These are phyloP conservation scores for Teleogryllus occipitalis DNA, from an alignment of 1,140 invertebrate species.

Conservation along the genomic window DNA sequence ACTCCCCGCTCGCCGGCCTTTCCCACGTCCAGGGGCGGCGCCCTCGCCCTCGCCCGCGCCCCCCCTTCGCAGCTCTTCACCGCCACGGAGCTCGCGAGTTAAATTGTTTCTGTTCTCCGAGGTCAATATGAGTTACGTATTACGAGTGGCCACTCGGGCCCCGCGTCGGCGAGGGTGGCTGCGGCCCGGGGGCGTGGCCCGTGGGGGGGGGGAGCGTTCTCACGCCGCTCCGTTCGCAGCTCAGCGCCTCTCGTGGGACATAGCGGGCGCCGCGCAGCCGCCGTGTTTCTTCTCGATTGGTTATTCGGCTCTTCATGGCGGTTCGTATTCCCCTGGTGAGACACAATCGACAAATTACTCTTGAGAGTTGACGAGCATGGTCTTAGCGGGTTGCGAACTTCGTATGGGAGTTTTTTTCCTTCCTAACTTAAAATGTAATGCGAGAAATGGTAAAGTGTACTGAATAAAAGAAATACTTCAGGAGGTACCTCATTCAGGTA, in stretches of 20 bases:
- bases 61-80: not conserved
- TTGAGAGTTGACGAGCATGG: no score
- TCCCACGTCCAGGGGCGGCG: not conserved
- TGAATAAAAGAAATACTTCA: no score
- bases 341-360: no score
- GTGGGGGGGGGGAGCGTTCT: not conserved
- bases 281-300: not conserved
- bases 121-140: not conserved
- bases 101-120: not conserved
- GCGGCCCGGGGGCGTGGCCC: no score
- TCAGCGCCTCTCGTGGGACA: not conserved
- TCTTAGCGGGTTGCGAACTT: no score
- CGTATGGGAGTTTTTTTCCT: no score
- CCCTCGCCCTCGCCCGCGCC: not conserved
- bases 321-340: no score
- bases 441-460: no score
- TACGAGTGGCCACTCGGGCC: not conserved
- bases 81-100: not conserved
- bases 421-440: no score
- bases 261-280: not conserved
- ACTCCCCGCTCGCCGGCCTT: not conserved
- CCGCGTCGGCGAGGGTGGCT: no score
- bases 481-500: no score
- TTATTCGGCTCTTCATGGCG: no score
- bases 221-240: not conserved